Conservation (phyloP, 1,140 invertebrate genomes). For the Drosophila seguyi region DNA sequence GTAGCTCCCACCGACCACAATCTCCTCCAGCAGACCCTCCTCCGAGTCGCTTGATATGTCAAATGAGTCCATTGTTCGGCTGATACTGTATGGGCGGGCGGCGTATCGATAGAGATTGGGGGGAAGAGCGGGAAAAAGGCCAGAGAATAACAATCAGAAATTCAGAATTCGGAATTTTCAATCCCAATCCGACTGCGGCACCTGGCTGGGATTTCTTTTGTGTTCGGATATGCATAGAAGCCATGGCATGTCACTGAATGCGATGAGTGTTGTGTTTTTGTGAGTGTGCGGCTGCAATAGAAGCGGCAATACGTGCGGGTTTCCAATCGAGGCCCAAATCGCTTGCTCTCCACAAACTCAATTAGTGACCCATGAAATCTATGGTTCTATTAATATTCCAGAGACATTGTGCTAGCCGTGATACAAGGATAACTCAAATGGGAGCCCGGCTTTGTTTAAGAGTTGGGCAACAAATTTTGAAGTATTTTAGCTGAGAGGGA, state of each 20-base stretch:
- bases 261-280: slow-evolving; percentile 26
- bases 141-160: slow-evolving; percentile 49
- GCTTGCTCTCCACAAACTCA: slow-evolving; percentile 18
- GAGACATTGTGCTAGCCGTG: background rate
- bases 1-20: slow-evolving; percentile 72
- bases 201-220: slow-evolving; percentile 46
- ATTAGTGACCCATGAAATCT: slow-evolving; percentile 24
- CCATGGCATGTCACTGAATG: slow-evolving; percentile 51
- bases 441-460: background rate
- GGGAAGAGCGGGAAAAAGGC: slow-evolving; percentile 5
- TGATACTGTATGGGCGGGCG: slow-evolving; percentile 54
- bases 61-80: slow-evolving; percentile 85
- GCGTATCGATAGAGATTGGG: background rate
- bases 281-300: slow-evolving; percentile 44
- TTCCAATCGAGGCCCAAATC: slow-evolving; percentile 38
- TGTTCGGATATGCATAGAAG: slow-evolving; percentile 44
- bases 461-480: background rate
- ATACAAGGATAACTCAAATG: background rate
- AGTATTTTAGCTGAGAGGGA: background rate
- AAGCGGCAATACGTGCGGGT: slow-evolving; percentile 64
- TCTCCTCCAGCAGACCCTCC: slow-evolving; percentile 83
- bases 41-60: slow-evolving; percentile 85
- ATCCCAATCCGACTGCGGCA: slow-evolving; percentile 17
- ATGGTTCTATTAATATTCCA: background rate
- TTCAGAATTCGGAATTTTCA: slow-evolving; percentile 26